These are phyloP conservation scores for Drosophila novamexicana DNA, from an alignment of 1,140 invertebrate species.

Conservation along the genomic window DNA sequence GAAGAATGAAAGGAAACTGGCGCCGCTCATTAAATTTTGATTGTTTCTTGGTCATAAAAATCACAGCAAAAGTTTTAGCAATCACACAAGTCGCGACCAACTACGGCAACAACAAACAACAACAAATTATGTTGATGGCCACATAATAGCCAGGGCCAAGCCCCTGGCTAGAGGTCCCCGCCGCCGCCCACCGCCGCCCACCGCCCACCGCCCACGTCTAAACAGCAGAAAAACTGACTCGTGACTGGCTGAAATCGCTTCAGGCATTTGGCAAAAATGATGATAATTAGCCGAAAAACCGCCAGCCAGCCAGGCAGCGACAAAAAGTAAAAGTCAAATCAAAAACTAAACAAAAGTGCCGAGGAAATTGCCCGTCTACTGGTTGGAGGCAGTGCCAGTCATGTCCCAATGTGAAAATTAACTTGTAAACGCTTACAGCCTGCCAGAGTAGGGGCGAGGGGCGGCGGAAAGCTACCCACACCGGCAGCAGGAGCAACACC, in stretches of 20 bases:
- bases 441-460: background rate
- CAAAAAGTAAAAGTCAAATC: constrained; percentile 79
- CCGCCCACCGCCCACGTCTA: constrained; percentile 41
- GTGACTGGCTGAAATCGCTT: constrained; percentile 58
- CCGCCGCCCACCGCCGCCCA: constrained; percentile 18
- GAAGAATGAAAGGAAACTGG: constrained; percentile 36
- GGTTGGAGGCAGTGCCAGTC: constrained; percentile 49
- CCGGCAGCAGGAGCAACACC: constrained; percentile 17
- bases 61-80: constrained; percentile 69
- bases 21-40: constrained; percentile 81
- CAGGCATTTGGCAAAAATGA: constrained; percentile 76
- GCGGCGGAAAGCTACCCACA: constrained; percentile 4
- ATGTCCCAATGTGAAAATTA: constrained; percentile 82
- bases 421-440: constrained; percentile 65
- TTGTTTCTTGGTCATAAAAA: constrained; percentile 75
- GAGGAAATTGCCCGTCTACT: constrained; percentile 59
- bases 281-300: constrained; percentile 76
- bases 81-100: constrained; percentile 37
- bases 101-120: constrained; percentile 25
- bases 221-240: constrained; percentile 48
- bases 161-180: background rate
- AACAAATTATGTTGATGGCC: constrained; percentile 78
- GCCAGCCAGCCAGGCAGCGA: constrained; percentile 10
- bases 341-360: constrained; percentile 80
- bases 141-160: constrained; percentile 62